Evolutionary conservation across 2,113 vertebrate species (phyloP), one percentile per base, ranked within the genome.

Genomic region (Nanger granti): DNA sequence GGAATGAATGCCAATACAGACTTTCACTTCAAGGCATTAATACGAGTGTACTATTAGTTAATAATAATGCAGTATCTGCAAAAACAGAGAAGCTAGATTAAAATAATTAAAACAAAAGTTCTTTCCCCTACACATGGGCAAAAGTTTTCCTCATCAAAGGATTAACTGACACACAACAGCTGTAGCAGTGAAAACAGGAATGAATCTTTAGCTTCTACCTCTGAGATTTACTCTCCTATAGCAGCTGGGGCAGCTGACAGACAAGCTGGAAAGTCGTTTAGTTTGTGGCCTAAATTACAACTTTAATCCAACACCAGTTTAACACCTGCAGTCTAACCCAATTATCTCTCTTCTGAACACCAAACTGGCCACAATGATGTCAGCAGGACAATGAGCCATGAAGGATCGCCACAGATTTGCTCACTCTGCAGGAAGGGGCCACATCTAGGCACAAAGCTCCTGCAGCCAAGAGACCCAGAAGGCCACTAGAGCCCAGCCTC

Each of bases 81-180:
- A 44, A 96, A 69, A 73, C 44, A 96, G 14, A 73, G 5, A 54
- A 52, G 55, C 47, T 84, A 89, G 29, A 94, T 82, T 94, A 49
- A 88, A 88, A 91, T 80, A 82, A 57, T 12, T 55, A 85, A 95
- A 57, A 54, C 55, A 91, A 80, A 96, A 64, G 54, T 88, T 93
- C 20, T 90, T 92, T 83, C 44, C 64, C 54, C 31, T 59, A 26
- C n/a, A 73, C 29, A 79, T 6, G 52, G 60, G 73, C 83, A 95
- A 96, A 93, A 28, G 34, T 59, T 94, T 89, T 93, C 69, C 22
- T 92, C 76, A 76, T 93, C 86, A 91, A 92, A 90, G 57, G 37
- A 92, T 55, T 89, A 84, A 87, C 17, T 83, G 95, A 91, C 59
- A 95, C 26, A 55, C 44, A 94, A 93, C 84, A 91, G 83, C 64